These are phyloP conservation scores for Cygnus olor DNA, from an alignment of 2,797 vertebrate genomes.

Conservation along the genomic window DNA sequence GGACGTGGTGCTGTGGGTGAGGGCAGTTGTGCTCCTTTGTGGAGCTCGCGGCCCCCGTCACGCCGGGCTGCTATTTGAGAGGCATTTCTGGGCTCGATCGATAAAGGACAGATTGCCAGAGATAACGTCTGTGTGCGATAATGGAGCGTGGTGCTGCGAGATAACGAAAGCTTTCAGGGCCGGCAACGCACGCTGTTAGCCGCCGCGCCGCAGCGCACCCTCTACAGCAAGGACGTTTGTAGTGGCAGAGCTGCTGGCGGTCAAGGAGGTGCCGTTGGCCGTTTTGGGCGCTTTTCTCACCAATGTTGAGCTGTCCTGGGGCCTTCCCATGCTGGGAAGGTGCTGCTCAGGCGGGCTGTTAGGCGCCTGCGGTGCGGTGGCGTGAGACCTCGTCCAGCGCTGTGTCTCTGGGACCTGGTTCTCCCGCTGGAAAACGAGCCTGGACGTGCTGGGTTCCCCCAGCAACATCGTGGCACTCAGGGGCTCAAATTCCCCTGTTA, in stretches of 20 bases:
- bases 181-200: fast-evolving
- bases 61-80: neutral
- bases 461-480: fast-evolving
- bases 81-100: neutral
- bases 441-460: neutral
- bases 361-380: neutral
- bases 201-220: too few relatives aligned
- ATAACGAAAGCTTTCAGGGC: neutral
- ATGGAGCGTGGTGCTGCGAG: neutral
- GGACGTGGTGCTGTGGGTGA: fast-evolving
- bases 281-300: neutral
- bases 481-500: neutral
- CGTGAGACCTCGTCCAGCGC: neutral
- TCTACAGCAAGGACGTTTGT: neutral
- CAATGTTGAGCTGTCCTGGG: neutral
- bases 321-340: neutral
- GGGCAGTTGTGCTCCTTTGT: neutral
- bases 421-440: neutral
- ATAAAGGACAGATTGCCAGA: neutral
- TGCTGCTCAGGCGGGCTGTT: neutral
- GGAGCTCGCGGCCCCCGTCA: neutral
- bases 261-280: neutral
- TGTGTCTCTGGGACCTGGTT: neutral
- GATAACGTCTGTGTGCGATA: neutral
- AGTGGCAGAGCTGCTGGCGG: neutral